Conservation (phyloP, 2,888 invertebrate species). For the Chymomyza caudatula region DNA sequence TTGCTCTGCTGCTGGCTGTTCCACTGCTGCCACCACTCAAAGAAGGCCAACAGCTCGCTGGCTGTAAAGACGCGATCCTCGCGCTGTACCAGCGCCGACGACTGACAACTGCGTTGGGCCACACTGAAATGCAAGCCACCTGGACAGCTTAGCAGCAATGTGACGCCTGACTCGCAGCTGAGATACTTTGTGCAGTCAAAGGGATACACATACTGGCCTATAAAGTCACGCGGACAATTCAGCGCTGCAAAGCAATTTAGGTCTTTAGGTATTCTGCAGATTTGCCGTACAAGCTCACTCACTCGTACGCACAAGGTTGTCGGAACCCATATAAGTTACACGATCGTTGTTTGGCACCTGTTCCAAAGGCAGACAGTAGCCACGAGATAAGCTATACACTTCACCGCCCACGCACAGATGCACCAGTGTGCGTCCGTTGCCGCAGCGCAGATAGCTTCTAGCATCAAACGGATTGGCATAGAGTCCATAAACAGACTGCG, state of each 20-base stretch:
- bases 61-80: constrained; percentile 44
- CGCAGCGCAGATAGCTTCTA: constrained; percentile 44
- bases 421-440: constrained; percentile 38
- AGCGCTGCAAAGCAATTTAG: constrained; percentile 31
- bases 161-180: constrained; percentile 82
- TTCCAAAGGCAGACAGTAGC: constrained; percentile 33
- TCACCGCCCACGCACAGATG: constrained; percentile 32
- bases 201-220: constrained; percentile 81
- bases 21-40: constrained; percentile 50
- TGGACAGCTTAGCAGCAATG: constrained; percentile 81
- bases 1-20: neutral
- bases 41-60: constrained; percentile 33
- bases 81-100: constrained; percentile 43
- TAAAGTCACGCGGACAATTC: constrained; percentile 78
- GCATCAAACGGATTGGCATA: constrained; percentile 59
- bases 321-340: constrained; percentile 8
- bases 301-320: constrained; percentile 26
- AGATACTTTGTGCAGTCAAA: constrained; percentile 83
- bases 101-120: constrained; percentile 45
- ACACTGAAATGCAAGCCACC: constrained; percentile 81
- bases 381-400: constrained; percentile 51
- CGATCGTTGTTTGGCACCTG: constrained; percentile 42
- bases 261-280: constrained; percentile 12
- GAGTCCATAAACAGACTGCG: constrained; percentile 44
- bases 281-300: constrained; percentile 27